Evolutionary conservation across 2,888 invertebrate species (phyloP), one percentile per base, ranked within the genome.

Genomic region (Hanleya hanleyi): DNA sequence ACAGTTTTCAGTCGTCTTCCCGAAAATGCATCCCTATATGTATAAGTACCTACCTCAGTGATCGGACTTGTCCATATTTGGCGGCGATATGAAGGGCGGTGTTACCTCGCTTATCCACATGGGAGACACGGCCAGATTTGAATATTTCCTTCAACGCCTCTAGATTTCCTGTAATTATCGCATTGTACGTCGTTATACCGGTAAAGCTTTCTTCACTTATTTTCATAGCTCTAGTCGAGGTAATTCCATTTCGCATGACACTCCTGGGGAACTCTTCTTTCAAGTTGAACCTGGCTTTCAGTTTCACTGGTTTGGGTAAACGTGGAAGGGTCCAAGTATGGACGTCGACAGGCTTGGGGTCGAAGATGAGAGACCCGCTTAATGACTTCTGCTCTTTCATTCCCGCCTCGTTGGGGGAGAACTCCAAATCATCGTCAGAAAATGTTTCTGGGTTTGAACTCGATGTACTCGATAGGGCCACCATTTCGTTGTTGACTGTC

Each of bases 31-130:
- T n/a, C n/a, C n/a, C n/a, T n/a, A n/a, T n/a, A n/a, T n/a, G n/a
- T n/a, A n/a, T n/a, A n/a, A n/a, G n/a, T n/a, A n/a, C 78, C 62
- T 50, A 80, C 80, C 73, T 78, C 22, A 80, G 36, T n/a, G 71
- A 75, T 22, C 67, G 37, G 22, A 74, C 66, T 38, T 77, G 74
- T 3, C 80, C 80, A 41, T 62, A 62, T 50, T 72, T 77, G 12
- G 76, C 75, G 22, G 76, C 77, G 18, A 81, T 67, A 50, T 79
- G 79, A 18, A 81, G 70, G 6, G 77, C 73, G 18, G 79, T 80
- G 71, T 80, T 77, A 15, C 77, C 77, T 22, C 74, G 49, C 38
- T 75, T 70, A 70, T 84, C 78, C 15, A 80, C 74, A 32, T 78
- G 69, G 1, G 68, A 65, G 18, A 76, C 78, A 32, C 70, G 62